Percentiles rank a stretch among this genome's conserved stretches.
Evolutionary conservation across 2,113 vertebrate genomes (phyloP).

Genomic region (Bathybates hornii): DNA sequence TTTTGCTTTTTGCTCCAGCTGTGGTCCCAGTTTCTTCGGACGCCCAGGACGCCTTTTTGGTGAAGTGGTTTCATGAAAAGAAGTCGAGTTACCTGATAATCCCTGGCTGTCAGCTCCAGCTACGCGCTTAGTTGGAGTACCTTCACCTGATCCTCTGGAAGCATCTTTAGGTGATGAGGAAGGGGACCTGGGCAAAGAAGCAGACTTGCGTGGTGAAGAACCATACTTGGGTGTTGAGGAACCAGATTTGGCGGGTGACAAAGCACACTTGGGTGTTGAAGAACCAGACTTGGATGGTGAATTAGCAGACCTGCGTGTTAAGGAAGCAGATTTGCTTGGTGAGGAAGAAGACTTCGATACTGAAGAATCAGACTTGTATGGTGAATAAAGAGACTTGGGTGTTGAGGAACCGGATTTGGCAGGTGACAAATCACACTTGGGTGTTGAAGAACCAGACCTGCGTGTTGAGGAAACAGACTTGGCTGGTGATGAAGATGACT

Average conservation of each 20-base stretch:
- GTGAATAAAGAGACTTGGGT: neutral
- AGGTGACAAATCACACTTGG: neutral
- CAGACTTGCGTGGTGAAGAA: conserved; percentile 11
- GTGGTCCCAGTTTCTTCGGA: conserved; percentile 88
- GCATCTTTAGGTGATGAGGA: conserved; percentile 39
- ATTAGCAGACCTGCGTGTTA: neutral
- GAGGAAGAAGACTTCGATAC: neutral
- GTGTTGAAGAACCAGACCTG: neutral
- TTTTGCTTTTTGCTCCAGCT: conserved; percentile 83
- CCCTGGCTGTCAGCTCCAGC: conserved; percentile 17
- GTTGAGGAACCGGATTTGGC: neutral
- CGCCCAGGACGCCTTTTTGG: conserved; percentile 89
- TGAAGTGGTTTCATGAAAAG: conserved; percentile 56
- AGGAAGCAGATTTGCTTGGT: neutral
- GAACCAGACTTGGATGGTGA: neutral
- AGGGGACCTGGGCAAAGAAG: neutral
- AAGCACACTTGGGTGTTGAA: neutral
- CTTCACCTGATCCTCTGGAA: conserved; percentile 35
- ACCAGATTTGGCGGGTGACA: neutral
- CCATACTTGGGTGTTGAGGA: neutral
- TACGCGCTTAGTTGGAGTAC: conserved; percentile 33
- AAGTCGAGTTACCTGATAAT: neutral
- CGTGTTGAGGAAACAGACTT: neutral
- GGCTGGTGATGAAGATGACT: neutral
- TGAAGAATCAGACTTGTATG: neutral